Conservation (phyloP, 1,140 invertebrate genomes). For the Ceratoteleas bidentatus region DNA sequence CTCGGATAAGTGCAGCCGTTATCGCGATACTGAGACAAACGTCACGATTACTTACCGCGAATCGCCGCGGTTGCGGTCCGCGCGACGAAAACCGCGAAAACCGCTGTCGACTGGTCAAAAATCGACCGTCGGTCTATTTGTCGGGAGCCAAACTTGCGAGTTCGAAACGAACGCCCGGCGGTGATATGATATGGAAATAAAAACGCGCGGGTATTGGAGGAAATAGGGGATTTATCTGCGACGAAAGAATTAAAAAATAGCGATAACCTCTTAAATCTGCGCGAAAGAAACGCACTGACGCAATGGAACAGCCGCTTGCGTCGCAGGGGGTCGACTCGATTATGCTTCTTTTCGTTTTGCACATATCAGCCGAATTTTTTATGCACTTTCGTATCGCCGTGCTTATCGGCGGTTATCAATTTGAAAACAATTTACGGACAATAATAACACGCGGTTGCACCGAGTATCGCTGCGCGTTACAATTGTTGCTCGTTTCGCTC, state of each 20-base stretch:
- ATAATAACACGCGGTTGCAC: constrained; percentile 17
- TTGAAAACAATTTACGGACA: constrained; percentile 34
- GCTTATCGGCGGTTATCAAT: constrained; percentile 30
- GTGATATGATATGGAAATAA: constrained; percentile 46
- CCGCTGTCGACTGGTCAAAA: background rate
- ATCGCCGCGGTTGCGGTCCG: background rate
- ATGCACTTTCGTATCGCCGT: constrained; percentile 12
- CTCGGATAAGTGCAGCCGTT: constrained; percentile 37
- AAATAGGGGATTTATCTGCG: constrained; percentile 53
- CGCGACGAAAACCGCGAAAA: background rate
- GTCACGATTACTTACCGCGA: constrained; percentile 16
- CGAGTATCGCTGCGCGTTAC: background rate
- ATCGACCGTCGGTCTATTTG: background rate
- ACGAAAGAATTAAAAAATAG: constrained; percentile 56
- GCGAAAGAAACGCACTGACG: constrained; percentile 58
- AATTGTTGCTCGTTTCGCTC: background rate
- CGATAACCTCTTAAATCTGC: constrained; percentile 64
- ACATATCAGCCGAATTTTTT: constrained; percentile 35
- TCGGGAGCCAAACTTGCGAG: background rate
- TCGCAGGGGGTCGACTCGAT: constrained; percentile 69
- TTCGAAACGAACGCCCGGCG: constrained; percentile 14
- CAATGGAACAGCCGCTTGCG: constrained; percentile 62
- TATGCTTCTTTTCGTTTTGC: constrained; percentile 36
- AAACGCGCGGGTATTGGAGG: constrained; percentile 43
- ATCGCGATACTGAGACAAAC: constrained; percentile 29